Conservation (phyloP, 2,888 invertebrate genomes). For the Quadroppia sp. region DNA sequence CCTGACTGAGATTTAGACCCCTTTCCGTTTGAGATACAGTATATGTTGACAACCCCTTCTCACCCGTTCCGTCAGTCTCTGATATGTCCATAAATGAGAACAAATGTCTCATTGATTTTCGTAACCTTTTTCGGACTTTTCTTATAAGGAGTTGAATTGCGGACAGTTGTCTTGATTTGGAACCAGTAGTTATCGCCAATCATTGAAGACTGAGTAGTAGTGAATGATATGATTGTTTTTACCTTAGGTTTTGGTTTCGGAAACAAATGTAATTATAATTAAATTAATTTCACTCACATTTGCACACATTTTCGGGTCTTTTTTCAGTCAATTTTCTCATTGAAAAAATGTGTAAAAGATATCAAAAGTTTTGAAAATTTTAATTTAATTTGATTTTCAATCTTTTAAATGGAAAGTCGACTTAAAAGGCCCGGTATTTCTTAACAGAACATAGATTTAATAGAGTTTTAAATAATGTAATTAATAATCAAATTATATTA, state of each 20-base stretch:
- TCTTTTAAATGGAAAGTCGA: background rate
- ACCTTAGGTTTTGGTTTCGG: background rate
- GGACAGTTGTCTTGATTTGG: background rate
- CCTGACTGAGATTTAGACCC: too few species aligned
- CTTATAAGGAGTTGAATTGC: too few species aligned
- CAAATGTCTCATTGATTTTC: too few species aligned
- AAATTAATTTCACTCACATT: background rate
- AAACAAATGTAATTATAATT: background rate
- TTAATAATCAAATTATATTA: background rate
- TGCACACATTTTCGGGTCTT: background rate
- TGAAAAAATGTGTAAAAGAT: too few species aligned
- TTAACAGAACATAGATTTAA: slow-evolving; percentile 21
- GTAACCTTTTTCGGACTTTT: too few species aligned
- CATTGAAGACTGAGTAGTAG: too few species aligned
- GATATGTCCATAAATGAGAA: too few species aligned
- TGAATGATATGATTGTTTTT: too few species aligned
- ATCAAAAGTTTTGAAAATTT: background rate
- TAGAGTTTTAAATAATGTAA: slow-evolving; percentile 26
- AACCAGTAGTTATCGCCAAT: background rate
- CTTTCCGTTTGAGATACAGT: too few species aligned
- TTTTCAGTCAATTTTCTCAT: background rate
- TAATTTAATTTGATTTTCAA: background rate
- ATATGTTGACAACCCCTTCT: too few species aligned
- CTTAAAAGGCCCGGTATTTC: background rate
- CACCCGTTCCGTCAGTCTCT: too few species aligned